Evolutionary conservation across 2,888 invertebrate species (phyloP).

Genomic region (Pristionchus arcanus): DNA sequence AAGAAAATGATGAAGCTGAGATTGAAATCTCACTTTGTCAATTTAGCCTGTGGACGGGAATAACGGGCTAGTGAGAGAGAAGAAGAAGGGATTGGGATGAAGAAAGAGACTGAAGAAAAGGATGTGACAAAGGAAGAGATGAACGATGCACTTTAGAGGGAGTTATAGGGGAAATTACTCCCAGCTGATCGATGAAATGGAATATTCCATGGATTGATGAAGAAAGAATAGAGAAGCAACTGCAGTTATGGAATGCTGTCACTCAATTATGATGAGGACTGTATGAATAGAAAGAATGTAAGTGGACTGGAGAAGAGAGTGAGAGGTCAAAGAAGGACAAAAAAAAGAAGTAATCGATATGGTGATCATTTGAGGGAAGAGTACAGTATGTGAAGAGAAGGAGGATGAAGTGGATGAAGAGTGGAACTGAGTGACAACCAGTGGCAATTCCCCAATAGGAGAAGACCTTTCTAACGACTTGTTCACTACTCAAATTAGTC

Average conservation of each 20-base stretch:
- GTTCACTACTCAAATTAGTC: conserved; percentile 41
- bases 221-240: background rate
- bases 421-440: conserved; percentile 31
- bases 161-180: background rate
- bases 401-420: conserved; percentile 14
- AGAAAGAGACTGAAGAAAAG: background rate
- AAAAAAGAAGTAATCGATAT: background rate
- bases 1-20: conserved; percentile 9
- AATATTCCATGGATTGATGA: background rate
- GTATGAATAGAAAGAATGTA: background rate
- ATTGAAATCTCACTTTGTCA: conserved; percentile 21
- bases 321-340: conserved; percentile 13
- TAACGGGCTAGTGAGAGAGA: background rate
- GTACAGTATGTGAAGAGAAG: conserved; percentile 21
- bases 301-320: background rate
- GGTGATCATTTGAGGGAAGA: background rate
- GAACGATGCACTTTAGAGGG: conserved; percentile 8
- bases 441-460: background rate
- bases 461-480: background rate
- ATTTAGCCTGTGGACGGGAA: conserved; percentile 27
- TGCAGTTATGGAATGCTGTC: background rate
- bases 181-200: background rate
- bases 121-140: background rate
- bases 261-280: background rate
- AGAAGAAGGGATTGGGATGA: background rate